Evolutionary conservation across 1,140 invertebrate species (phyloP).

Genomic region (Apis laboriosa): DNA sequence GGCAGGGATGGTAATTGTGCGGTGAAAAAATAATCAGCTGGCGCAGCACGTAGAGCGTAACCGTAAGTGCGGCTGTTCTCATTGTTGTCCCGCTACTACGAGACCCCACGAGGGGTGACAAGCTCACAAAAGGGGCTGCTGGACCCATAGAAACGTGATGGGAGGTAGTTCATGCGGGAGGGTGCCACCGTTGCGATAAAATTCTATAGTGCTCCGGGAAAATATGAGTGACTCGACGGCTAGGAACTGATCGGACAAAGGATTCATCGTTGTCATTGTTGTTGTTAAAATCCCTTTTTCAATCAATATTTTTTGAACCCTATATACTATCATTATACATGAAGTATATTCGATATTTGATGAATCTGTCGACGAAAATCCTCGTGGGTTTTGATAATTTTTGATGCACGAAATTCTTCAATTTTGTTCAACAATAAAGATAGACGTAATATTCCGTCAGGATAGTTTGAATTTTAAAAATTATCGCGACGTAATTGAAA

Average conservation of each 20-base stretch:
- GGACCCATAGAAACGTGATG: conserved; percentile 55
- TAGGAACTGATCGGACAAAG: conserved; percentile 4
- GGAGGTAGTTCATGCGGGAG: conserved; percentile 25
- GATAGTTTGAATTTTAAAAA: not conserved
- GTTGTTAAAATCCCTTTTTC: not conserved
- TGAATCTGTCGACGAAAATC: too few relatives aligned
- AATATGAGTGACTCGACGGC: conserved; percentile 44
- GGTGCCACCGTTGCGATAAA: conserved; percentile 34
- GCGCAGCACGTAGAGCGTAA: conserved; percentile 48
- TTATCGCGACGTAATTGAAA: not conserved
- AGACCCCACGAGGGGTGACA: conserved; percentile 31
- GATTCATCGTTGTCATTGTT: not conserved
- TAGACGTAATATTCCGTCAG: not conserved
- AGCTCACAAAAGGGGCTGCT: conserved; percentile 50
- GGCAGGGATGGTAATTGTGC: conserved; percentile 67
- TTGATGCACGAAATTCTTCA: not conserved
- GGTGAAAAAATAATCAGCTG: conserved; percentile 76
- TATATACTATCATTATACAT: too few relatives aligned
- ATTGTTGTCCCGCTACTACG: conserved; percentile 59
- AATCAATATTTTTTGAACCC: not conserved
- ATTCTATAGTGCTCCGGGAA: conserved; percentile 30
- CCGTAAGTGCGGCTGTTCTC: conserved; percentile 61
- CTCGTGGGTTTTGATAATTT: too few relatives aligned
- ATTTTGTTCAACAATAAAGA: not conserved
- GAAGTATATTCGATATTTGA: too few relatives aligned